Conservation (phyloP, 2,888 invertebrate species). For the Lomographa bimaculata region DNA sequence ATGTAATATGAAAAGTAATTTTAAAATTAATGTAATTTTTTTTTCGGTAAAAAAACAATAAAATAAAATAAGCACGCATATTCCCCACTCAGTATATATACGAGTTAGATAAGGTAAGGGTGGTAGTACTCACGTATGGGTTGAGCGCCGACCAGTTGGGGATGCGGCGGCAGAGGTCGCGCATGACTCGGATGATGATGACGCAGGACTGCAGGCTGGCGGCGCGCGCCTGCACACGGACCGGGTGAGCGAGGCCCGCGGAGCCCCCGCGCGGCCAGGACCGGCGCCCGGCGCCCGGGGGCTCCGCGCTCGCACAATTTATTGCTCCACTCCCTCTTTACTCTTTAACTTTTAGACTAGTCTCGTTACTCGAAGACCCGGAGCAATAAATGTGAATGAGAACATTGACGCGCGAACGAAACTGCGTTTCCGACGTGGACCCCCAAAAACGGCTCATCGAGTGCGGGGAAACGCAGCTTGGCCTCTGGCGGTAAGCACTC, state of each 20-base stretch:
- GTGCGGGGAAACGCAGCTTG: constrained; percentile 74
- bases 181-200: constrained; percentile 96
- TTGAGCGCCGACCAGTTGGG: constrained; percentile 97
- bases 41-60: too few relatives aligned
- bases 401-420: constrained; percentile 45
- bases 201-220: constrained; percentile 98
- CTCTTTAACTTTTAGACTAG: constrained; percentile 1
- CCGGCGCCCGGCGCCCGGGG: constrained; percentile 6
- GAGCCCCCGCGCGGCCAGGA: constrained; percentile 13
- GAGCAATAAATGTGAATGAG: constrained; percentile 53
- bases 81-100: too few relatives aligned
- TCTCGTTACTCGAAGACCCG: constrained; percentile 32
- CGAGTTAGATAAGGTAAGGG: too few relatives aligned
- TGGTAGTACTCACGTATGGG: constrained; percentile 91
- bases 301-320: constrained; percentile 31
- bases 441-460: constrained; percentile 58
- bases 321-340: constrained; percentile 49
- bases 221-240: constrained; percentile 92
- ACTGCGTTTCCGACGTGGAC: constrained; percentile 64
- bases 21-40: too few relatives aligned
- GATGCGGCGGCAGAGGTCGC: constrained; percentile 97
- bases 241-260: constrained; percentile 15
- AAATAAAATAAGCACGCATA: too few relatives aligned
- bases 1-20: too few relatives aligned
- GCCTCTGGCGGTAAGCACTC: constrained; percentile 53